Evolutionary conservation across 2,113 vertebrate genomes (phyloP).

Genomic region (Pungitius pungitius): DNA sequence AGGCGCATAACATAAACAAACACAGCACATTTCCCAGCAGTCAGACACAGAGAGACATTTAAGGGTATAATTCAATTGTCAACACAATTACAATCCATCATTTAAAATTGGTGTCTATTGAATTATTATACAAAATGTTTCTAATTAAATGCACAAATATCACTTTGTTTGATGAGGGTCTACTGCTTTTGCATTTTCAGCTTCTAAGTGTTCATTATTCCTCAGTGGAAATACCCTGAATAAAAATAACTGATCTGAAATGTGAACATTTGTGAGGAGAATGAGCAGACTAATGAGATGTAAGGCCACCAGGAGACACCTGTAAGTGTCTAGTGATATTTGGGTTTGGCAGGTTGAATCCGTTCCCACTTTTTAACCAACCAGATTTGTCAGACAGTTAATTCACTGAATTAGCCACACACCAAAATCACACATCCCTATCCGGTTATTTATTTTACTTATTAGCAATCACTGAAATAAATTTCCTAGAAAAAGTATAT

Average conservation of each 20-base stretch:
- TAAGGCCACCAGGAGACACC: not conserved
- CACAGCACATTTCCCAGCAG: not conserved
- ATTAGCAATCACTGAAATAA: not conserved
- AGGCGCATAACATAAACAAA: not conserved
- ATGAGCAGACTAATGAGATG: not conserved
- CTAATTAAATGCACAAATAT: not conserved
- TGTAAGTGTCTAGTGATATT: not conserved
- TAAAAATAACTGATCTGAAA: too few relatives aligned
- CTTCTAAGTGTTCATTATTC: too few relatives aligned
- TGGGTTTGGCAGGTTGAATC: not conserved
- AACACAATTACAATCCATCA: conserved; percentile 9
- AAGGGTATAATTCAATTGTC: not conserved
- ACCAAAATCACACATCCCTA: not conserved
- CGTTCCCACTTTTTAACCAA: not conserved
- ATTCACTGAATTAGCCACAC: not conserved
- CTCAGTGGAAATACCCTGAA: too few relatives aligned
- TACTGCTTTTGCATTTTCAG: too few relatives aligned
- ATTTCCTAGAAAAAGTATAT: not conserved
- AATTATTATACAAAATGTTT: not conserved
- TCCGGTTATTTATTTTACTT: not conserved
- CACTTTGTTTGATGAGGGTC: too few relatives aligned
- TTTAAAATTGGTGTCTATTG: not conserved
- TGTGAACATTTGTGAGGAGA: not conserved
- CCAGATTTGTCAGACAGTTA: not conserved
- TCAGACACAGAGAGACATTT: not conserved